These are phyloP conservation scores for Aphyosemion australe DNA, from an alignment of 2,113 vertebrate species.

Conservation along the genomic window DNA sequence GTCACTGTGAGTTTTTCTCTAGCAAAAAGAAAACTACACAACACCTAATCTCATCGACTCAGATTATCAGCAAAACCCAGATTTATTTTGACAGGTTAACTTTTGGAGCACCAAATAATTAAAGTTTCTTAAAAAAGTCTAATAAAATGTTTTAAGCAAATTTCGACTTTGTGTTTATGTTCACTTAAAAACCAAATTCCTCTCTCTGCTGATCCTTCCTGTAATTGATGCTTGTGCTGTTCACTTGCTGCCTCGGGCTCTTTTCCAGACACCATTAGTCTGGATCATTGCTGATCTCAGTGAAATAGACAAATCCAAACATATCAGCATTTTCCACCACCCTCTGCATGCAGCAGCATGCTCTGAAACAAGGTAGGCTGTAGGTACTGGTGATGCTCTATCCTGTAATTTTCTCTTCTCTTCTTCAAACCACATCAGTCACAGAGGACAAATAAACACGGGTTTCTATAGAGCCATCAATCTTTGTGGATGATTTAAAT, in stretches of 20 bases:
- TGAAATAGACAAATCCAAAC: constrained; percentile 37
- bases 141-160: not conserved
- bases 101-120: constrained; percentile 7
- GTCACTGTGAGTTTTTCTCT: no score
- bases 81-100: not conserved
- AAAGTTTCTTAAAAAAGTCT: not conserved
- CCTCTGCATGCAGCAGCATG: constrained; percentile 43
- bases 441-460: constrained; percentile 46
- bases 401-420: constrained; percentile 56
- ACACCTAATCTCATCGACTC: not conserved
- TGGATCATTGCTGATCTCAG: constrained; percentile 17
- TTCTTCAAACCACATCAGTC: constrained; percentile 62
- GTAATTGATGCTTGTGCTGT: not conserved
- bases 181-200: constrained; percentile 14
- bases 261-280: constrained; percentile 2
- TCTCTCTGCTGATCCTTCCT: not conserved
- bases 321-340: constrained; percentile 34
- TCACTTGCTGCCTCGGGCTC: constrained; percentile 1
- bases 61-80: not conserved
- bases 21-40: not conserved
- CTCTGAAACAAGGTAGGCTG: constrained; percentile 39
- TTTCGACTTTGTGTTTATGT: not conserved
- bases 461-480: constrained; percentile 42
- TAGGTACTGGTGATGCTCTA: constrained; percentile 55
- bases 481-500: constrained; percentile 40